Evolutionary conservation across 2,888 invertebrate species (phyloP).

Genomic region (Lypha dubia): DNA sequence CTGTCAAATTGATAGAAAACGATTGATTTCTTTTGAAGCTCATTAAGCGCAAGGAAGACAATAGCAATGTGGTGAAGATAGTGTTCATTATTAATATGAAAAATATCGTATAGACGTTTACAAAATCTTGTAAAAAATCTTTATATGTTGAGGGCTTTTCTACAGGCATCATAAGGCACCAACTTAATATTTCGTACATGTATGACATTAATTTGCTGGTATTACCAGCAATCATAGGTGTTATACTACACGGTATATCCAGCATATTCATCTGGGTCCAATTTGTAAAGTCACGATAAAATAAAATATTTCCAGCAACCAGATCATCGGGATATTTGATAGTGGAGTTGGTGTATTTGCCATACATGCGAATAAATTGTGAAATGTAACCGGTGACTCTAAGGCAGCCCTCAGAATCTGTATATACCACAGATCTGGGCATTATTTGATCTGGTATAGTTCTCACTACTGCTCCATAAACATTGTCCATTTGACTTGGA

Average conservation of each 20-base stretch:
- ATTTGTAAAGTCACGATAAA: conserved; percentile 62
- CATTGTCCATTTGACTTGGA: conserved; percentile 58
- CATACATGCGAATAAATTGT: conserved; percentile 59
- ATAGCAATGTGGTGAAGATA: conserved; percentile 46
- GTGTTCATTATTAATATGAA: conserved; percentile 48
- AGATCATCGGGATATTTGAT: conserved; percentile 57
- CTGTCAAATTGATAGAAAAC: conserved; percentile 17
- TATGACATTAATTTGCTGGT: conserved; percentile 50
- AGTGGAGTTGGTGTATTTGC: conserved; percentile 66
- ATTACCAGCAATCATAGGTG: conserved; percentile 41
- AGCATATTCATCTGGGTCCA: conserved; percentile 58
- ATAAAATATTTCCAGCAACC: conserved; percentile 39
- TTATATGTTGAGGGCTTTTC: conserved; percentile 63
- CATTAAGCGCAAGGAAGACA: conserved; percentile 17
- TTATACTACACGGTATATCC: conserved; percentile 66
- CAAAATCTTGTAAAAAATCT: conserved; percentile 41
- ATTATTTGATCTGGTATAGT: conserved; percentile 70
- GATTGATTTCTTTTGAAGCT: conserved; percentile 12
- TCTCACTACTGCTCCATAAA: conserved; percentile 44
- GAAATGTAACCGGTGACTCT: conserved; percentile 63
- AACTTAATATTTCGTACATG: conserved; percentile 58
- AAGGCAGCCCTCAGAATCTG: conserved; percentile 1
- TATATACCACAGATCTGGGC: conserved; percentile 71
- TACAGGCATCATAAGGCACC: conserved; percentile 69
- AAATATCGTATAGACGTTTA: conserved; percentile 19